Evolutionary conservation across 2,888 invertebrate species (phyloP).

Genomic region (Lochmaea crataegi): DNA sequence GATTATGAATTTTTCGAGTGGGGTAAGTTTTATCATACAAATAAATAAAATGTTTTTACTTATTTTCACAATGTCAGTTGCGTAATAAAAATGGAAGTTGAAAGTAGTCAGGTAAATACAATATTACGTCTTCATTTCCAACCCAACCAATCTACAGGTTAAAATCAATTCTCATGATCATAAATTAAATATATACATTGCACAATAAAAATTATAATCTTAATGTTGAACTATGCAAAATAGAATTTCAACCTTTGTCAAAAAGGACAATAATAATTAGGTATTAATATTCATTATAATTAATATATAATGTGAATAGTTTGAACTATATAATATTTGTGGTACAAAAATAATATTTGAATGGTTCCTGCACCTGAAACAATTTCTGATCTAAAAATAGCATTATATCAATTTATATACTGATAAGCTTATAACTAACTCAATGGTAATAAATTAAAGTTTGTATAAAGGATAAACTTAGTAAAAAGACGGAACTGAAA

Average conservation of each 20-base stretch:
- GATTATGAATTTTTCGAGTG: slow-evolving; percentile 40
- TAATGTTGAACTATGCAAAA: not conserved
- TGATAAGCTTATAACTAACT: too few species aligned
- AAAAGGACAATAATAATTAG: not conserved
- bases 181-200: not conserved
- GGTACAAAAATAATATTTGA: too few species aligned
- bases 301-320: not conserved
- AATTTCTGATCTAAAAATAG: not conserved
- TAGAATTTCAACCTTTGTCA: not conserved
- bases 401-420: too few species aligned
- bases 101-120: slow-evolving; percentile 39
- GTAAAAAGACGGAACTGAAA: too few species aligned
- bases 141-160: not conserved
- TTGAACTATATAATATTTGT: not conserved
- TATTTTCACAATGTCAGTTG: not conserved
- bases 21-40: slow-evolving; percentile 41
- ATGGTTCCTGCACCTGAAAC: not conserved
- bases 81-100: slow-evolving; percentile 34
- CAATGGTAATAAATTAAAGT: too few species aligned
- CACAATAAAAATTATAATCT: not conserved
- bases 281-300: not conserved
- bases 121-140: not conserved
- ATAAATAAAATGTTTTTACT: not conserved
- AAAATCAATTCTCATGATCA: not conserved
- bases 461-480: too few species aligned